phyloP scores from a whole-genome alignment of 2,113 vertebrate species.

The Syngnathus floridae region DNA sequence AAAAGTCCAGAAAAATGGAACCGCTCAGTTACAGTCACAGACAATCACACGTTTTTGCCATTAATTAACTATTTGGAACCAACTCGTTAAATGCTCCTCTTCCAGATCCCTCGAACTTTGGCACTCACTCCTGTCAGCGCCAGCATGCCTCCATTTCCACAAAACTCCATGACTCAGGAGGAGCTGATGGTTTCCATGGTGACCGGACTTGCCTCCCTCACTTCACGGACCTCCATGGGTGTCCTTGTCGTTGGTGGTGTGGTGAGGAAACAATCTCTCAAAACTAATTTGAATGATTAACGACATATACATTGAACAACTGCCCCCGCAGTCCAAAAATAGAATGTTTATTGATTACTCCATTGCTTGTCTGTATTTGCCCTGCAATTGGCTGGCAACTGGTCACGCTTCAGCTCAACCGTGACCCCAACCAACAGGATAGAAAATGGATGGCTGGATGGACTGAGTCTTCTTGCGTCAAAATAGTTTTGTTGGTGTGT shows the following conservation, averaged over 20 bases:
- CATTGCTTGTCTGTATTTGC: no score
- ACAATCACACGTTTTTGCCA: background rate
- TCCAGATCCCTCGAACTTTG: constrained; percentile 82
- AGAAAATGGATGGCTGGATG: no score
- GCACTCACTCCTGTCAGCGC: constrained; percentile 89
- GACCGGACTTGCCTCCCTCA: constrained; percentile 90
- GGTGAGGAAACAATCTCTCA: constrained; percentile 67
- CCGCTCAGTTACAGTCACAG: background rate
- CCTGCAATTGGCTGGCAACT: no score
- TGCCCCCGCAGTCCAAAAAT: no score
- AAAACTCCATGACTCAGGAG: constrained; percentile 90
- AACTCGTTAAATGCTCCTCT: background rate
- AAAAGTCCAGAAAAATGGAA: background rate
- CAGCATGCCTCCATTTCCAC: constrained; percentile 88
- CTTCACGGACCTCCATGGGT: constrained; percentile 96
- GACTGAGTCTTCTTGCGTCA: background rate
- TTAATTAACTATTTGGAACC: background rate
- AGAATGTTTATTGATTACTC: no score
- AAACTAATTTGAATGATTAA: background rate
- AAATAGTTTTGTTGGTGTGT: background rate
- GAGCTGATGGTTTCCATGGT: constrained; percentile 99
- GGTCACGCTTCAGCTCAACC: no score
- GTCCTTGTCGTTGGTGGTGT: constrained; percentile 93
- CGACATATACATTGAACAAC: background rate
- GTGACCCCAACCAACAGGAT: no score